These are phyloP conservation scores for Capitella teleta DNA, from an alignment of 1,140 invertebrate genomes.

Conservation along the genomic window DNA sequence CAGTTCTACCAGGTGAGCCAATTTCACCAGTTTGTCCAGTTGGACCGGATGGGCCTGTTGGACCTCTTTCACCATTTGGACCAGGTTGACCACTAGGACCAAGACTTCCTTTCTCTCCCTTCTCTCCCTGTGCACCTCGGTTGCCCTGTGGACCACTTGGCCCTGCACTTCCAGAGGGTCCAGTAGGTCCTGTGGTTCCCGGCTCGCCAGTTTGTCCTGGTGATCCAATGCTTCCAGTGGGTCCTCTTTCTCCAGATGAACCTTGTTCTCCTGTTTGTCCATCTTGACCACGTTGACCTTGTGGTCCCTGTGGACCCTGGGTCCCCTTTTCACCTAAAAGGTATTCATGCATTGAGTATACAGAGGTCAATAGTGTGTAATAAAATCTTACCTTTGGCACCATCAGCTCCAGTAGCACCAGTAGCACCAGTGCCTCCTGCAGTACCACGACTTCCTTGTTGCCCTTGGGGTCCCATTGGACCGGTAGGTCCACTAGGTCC, in stretches of 20 bases:
- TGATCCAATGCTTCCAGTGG: not conserved
- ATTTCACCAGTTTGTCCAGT: not conserved
- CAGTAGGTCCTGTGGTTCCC: not conserved
- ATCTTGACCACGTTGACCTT: not conserved
- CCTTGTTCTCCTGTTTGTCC: too few relatives aligned
- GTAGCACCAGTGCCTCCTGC: too few relatives aligned
- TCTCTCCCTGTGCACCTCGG: not conserved
- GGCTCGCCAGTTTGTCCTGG: not conserved
- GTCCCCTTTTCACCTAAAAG: too few relatives aligned
- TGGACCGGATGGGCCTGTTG: not conserved
- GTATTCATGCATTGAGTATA: too few relatives aligned
- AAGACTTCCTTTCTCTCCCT: too few relatives aligned
- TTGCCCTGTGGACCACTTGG: not conserved
- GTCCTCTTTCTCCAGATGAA: not conserved
- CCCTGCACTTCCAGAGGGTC: too few relatives aligned
- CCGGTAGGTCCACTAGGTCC: constrained; percentile 7
- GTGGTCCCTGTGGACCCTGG: too few relatives aligned
- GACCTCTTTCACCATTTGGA: not conserved
- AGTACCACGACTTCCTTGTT: not conserved
- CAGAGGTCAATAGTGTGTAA: too few relatives aligned
- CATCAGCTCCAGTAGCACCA: too few relatives aligned
- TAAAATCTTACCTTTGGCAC: too few relatives aligned
- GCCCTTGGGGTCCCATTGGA: not conserved
- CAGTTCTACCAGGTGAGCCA: constrained; percentile 4
- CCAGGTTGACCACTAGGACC: not conserved